Conservation (phyloP, 2,888 invertebrate species). For the Clepsis dumicolana region DNA sequence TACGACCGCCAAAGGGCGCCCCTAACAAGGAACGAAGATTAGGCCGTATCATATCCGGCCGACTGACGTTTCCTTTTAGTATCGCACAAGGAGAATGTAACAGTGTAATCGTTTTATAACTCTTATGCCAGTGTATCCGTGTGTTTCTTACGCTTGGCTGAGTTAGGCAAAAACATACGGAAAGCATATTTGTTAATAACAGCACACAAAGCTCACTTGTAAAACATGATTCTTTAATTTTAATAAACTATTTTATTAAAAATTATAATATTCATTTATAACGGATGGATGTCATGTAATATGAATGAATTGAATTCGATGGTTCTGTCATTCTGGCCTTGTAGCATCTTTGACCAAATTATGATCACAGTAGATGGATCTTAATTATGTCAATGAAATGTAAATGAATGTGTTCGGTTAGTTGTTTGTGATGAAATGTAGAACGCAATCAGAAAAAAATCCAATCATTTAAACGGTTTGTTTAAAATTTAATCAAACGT, state of each 20-base stretch:
- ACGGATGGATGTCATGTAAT: constrained; percentile 14
- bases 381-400: constrained; percentile 26
- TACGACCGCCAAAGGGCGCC: no score
- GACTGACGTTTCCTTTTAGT: not conserved
- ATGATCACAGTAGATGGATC: not conserved
- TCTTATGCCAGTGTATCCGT: not conserved
- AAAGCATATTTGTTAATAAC: constrained; percentile 61
- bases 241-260: constrained; percentile 18
- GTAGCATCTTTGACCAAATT: not conserved
- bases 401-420: constrained; percentile 25
- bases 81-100: not conserved
- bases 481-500: not conserved
- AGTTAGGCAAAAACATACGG: constrained; percentile 20
- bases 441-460: not conserved
- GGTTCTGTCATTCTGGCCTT: not conserved
- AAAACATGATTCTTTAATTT: constrained; percentile 30
- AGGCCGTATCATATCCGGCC: not conserved
- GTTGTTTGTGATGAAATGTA: constrained; percentile 6
- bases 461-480: not conserved
- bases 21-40: not conserved
- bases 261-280: constrained; percentile 23
- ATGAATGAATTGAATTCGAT: constrained; percentile 11
- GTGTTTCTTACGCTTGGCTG: constrained; percentile 10
- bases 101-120: not conserved
- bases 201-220: constrained; percentile 73